phyloP scores from a whole-genome alignment of 2,888 invertebrate species.

The Anorthoa munda region DNA sequence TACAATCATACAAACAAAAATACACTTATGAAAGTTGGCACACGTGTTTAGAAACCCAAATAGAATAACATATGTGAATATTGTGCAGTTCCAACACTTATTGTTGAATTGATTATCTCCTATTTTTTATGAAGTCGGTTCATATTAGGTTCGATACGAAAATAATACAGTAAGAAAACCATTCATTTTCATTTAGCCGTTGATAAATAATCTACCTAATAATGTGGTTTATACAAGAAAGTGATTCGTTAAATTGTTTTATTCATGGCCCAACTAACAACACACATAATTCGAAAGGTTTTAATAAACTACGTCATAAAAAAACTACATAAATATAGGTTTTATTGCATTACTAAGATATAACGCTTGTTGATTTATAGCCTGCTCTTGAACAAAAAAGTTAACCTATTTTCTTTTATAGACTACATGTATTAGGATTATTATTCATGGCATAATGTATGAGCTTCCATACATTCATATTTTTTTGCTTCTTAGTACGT shows the following conservation, averaged over 20 bases:
- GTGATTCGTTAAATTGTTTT: constrained; percentile 14
- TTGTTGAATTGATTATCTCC: no score
- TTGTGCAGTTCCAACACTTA: no score
- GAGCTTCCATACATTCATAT: constrained; percentile 47
- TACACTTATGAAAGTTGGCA: no score
- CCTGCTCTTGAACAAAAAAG: constrained; percentile 40
- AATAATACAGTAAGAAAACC: no score
- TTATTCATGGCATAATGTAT: constrained; percentile 57
- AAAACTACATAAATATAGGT: constrained; percentile 37
- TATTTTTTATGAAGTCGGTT: no score
- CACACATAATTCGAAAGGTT: constrained; percentile 30
- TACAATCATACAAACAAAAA: no score
- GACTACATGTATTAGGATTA: constrained; percentile 56
- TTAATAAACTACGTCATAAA: constrained; percentile 32
- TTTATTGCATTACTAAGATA: constrained; percentile 55
- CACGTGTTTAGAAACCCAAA: no score
- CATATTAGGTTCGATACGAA: no score
- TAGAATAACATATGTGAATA: no score
- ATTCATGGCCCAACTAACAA: constrained; percentile 29
- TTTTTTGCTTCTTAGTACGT: constrained; percentile 45
- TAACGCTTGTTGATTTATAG: constrained; percentile 51
- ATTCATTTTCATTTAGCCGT: neutral
- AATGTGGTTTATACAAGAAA: constrained; percentile 3
- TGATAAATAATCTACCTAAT: neutral
- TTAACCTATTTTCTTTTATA: constrained; percentile 53